Evolutionary conservation across 2,888 invertebrate genomes (phyloP).

Genomic region (Eudemis profundana): DNA sequence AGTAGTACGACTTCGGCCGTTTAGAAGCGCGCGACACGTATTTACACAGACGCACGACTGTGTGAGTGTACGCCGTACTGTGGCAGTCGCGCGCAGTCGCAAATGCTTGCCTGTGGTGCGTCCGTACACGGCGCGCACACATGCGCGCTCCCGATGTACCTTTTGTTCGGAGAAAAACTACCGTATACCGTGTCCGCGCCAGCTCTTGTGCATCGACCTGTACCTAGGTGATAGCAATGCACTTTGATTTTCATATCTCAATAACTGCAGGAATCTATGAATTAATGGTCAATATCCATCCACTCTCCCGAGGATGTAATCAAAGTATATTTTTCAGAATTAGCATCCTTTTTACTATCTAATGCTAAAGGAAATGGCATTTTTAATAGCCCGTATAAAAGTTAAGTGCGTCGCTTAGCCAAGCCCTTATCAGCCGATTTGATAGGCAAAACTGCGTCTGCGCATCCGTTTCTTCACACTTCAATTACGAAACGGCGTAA

Average conservation of each 20-base stretch:
- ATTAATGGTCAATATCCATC: neutral
- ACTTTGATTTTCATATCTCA: neutral
- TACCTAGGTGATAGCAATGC: neutral
- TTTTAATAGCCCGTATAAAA: slow-evolving; percentile 3
- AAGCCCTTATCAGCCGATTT: slow-evolving; percentile 5
- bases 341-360: neutral
- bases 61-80: too few relatives aligned
- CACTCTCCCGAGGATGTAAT: too few relatives aligned
- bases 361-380: neutral
- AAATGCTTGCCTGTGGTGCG: too few relatives aligned
- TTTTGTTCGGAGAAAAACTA: too few relatives aligned
- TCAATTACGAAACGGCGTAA: neutral
- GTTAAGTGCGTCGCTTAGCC: slow-evolving; percentile 4
- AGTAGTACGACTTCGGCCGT: too few relatives aligned
- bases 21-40: too few relatives aligned
- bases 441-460: slow-evolving; percentile 9
- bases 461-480: neutral
- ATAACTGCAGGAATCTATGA: neutral
- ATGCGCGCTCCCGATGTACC: too few relatives aligned
- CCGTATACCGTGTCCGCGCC: too few relatives aligned
- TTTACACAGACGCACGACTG: too few relatives aligned
- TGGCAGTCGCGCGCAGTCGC: too few relatives aligned
- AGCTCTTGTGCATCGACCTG: too few relatives aligned
- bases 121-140: too few relatives aligned
- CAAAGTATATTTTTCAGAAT: neutral